Conservation (phyloP, 2,113 vertebrate species). For the Empidonax traillii region DNA sequence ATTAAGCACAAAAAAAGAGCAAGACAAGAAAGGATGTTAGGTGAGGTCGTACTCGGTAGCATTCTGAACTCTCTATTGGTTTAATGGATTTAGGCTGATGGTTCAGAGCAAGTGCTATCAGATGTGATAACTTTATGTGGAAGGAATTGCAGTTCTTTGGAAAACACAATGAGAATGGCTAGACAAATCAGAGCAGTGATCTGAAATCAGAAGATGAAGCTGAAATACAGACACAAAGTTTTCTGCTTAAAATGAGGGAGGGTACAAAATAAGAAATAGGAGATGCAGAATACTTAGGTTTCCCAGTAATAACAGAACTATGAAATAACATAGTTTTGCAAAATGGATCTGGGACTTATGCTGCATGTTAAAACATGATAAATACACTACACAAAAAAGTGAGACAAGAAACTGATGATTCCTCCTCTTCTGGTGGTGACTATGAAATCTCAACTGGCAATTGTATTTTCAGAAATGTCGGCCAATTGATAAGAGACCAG, state of each 20-base stretch:
- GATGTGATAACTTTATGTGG: neutral
- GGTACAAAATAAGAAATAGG: neutral
- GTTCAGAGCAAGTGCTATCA: neutral
- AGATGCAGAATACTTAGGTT: neutral
- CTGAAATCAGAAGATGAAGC: neutral
- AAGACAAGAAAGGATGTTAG: neutral
- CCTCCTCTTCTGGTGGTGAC: neutral
- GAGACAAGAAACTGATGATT: neutral
- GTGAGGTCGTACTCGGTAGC: neutral
- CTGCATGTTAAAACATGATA: neutral
- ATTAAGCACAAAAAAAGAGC: neutral
- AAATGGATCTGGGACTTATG: neutral
- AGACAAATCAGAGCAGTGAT: neutral
- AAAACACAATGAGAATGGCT: neutral
- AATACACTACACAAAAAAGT: neutral
- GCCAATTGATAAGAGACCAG: neutral
- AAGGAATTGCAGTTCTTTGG: neutral
- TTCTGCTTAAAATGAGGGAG: neutral
- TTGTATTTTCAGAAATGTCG: neutral
- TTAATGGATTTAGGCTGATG: neutral
- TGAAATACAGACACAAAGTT: neutral
- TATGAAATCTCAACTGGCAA: neutral
- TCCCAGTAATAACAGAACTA: neutral
- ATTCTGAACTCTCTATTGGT: neutral
- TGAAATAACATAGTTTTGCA: neutral